These are phyloP conservation scores for Microtus oregoni DNA, from an alignment of 2,113 vertebrate genomes.

Conservation along the genomic window DNA sequence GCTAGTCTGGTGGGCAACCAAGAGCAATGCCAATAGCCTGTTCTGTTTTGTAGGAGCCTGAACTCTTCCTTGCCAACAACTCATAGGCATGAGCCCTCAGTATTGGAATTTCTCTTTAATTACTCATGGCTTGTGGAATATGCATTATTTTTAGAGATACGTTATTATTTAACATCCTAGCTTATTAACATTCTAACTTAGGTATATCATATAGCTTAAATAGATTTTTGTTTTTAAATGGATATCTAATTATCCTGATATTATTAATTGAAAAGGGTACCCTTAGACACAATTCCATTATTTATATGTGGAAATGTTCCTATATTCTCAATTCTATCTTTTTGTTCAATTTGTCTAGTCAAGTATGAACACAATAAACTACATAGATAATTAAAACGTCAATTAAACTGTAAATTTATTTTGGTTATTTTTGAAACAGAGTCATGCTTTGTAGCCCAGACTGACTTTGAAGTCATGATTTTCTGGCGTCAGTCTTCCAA, in stretches of 20 bases:
- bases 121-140: background rate
- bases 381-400: background rate
- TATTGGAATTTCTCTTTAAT: background rate
- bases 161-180: conserved; percentile 37
- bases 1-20: no score
- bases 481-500: background rate
- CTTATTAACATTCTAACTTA: conserved; percentile 19
- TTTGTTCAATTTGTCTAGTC: conserved; percentile 7
- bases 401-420: conserved; percentile 16
- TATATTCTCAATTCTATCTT: background rate
- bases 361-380: background rate
- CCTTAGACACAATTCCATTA: background rate
- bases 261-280: background rate
- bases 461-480: background rate
- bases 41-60: background rate
- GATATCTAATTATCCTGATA: no score
- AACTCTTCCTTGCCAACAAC: background rate
- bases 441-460: background rate
- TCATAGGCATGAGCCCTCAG: background rate
- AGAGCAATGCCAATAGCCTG: background rate
- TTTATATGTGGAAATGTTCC: background rate
- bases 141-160: background rate
- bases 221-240: conserved; percentile 13
- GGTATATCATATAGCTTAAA: background rate
- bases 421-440: background rate